Evolutionary conservation across 1,140 invertebrate species (phyloP).

Genomic region (Ceratina japonica): DNA sequence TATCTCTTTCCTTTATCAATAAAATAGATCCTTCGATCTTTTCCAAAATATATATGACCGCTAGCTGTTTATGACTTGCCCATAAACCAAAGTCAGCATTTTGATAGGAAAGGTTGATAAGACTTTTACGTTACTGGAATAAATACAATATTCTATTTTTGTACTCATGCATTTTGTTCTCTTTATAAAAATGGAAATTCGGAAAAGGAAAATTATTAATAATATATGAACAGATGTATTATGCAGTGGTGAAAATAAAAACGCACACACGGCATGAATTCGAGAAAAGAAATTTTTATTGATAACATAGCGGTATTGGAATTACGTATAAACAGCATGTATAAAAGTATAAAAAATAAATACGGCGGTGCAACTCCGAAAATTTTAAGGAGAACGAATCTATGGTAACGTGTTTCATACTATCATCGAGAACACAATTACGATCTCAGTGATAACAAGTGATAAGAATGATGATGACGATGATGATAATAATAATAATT

Average conservation of each 20-base stretch:
- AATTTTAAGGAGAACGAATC: constrained; percentile 47
- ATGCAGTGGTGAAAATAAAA: background rate
- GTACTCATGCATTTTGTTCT: too few species aligned
- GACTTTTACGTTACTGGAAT: too few species aligned
- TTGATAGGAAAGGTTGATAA: too few species aligned
- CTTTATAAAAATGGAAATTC: background rate
- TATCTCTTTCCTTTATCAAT: background rate
- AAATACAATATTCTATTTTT: too few species aligned
- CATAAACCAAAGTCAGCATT: too few species aligned
- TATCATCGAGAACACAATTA: constrained; percentile 17
- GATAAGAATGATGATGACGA: constrained; percentile 14
- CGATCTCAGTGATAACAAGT: constrained; percentile 25
- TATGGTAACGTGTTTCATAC: constrained; percentile 15
- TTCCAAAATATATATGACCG: too few species aligned
- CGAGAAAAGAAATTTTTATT: constrained; percentile 59
- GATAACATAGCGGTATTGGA: constrained; percentile 36
- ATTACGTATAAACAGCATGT: constrained; percentile 56
- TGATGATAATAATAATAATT: constrained; percentile 28
- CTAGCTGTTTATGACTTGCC: too few species aligned
- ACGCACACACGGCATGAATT: background rate
- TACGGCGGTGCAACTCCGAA: constrained; percentile 47
- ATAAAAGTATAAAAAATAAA: constrained; percentile 73
- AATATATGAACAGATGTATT: background rate
- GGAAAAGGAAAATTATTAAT: background rate
- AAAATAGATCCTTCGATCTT: too few species aligned